phyloP scores from a whole-genome alignment of 2,797 vertebrate genomes.

The Odontamblyopus lacepedii region DNA sequence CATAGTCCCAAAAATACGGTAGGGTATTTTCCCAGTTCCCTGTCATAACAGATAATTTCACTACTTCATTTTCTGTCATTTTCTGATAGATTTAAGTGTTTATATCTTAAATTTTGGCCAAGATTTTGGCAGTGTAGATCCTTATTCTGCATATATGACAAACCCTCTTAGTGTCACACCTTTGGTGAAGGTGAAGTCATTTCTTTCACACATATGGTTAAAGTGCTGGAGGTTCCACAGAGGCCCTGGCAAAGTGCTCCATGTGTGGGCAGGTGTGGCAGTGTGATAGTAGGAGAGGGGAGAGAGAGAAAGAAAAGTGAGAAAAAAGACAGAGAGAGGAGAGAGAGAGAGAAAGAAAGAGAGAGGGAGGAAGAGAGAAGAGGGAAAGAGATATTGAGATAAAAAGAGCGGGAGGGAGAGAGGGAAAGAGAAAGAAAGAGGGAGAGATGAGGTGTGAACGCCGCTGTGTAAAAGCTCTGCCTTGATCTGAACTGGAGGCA shows the following conservation, averaged over 20 bases:
- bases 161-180: background rate
- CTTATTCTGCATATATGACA: background rate
- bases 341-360: background rate
- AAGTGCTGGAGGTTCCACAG: conserved; percentile 42
- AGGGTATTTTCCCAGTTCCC: too few species aligned
- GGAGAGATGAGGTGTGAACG: conserved; percentile 65
- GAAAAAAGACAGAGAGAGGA: too few species aligned
- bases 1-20: too few species aligned
- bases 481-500: conserved; percentile 40
- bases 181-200: conserved; percentile 17
- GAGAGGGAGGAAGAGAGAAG: background rate
- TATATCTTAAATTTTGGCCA: too few species aligned
- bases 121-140: background rate
- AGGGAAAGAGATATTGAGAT: background rate
- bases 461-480: conserved; percentile 46
- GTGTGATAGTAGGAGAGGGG: conserved; percentile 1
- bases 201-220: conserved; percentile 34
- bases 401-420: background rate
- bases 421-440: background rate
- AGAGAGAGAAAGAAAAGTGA: background rate
- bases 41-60: too few species aligned
- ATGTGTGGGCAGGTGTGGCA: conserved; percentile 17
- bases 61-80: too few species aligned
- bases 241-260: conserved; percentile 7
- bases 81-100: too few species aligned